Conservation (phyloP, 1,140 invertebrate species). For the Plutomurus gul region DNA sequence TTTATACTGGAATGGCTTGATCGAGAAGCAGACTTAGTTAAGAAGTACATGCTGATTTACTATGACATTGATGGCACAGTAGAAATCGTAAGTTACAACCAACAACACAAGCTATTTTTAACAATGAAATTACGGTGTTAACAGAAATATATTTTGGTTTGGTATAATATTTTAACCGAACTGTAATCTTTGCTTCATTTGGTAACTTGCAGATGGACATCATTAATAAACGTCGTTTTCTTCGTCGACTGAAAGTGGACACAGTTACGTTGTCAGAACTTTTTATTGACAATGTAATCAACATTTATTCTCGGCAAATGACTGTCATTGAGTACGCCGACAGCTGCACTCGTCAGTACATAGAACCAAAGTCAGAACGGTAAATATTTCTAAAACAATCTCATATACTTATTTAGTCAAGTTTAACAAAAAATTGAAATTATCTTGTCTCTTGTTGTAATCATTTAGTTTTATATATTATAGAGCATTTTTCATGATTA, state of each 20-base stretch:
- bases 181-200: neutral
- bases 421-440: slow-evolving; percentile 2
- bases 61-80: slow-evolving; percentile 73
- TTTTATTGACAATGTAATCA: slow-evolving; percentile 75
- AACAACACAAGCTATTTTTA: neutral
- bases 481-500: slow-evolving; percentile 76
- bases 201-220: slow-evolving; percentile 74
- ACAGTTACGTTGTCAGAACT: slow-evolving; percentile 71
- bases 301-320: slow-evolving; percentile 75
- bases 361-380: slow-evolving; percentile 50
- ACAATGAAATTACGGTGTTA: neutral
- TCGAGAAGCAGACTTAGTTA: slow-evolving; percentile 69
- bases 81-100: slow-evolving; percentile 71
- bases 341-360: slow-evolving; percentile 57
- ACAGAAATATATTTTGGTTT: neutral
- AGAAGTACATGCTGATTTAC: slow-evolving; percentile 75
- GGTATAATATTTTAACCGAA: neutral
- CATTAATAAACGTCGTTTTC: slow-evolving; percentile 72
- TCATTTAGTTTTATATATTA: slow-evolving; percentile 28
- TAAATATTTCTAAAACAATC: slow-evolving; percentile 3
- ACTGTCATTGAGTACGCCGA: slow-evolving; percentile 79
- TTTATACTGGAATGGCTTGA: slow-evolving; percentile 86
- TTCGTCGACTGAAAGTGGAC: slow-evolving; percentile 73
- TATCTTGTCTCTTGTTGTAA: neutral
- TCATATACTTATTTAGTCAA: neutral